Base-by-base conservation (phyloP, 2,113 vertebrate genomes). In the Gavialis gangeticus region DNA sequence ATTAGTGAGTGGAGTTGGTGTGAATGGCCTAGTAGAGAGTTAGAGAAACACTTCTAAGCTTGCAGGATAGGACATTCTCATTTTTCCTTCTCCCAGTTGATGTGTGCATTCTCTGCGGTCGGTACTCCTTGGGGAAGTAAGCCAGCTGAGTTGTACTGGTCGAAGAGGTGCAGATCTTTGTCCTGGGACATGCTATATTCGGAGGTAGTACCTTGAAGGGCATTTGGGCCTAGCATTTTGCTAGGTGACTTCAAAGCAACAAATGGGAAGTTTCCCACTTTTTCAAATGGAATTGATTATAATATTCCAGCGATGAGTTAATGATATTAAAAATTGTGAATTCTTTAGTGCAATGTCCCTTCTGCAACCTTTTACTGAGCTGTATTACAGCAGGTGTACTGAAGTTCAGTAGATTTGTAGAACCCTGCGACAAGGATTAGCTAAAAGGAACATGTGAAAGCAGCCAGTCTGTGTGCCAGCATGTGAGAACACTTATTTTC, bases 11-110 rank as follows among this genome's bases (percentile, higher is more conserved):
- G 95, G 95, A 59, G 91, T 95, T 81, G 95, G 88, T 91, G 89
- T 79, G 91, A 93, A 76, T 94, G 91, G 85, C 93, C 90, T 87
- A 69, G 79, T 85, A 92, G 91, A 22, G 12, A 95, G 90, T 89
- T 91, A 82, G 91, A 86, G 94, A 95, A 96, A 91, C 79, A 93
- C 95, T 96, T 97, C 95, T 97, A 94, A 91, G 78, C 88, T 83
- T 97, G 82, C 95, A 75, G 94, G 89, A 91, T 93, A 81, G 93
- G 90, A 93, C 92, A 91, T 17, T 1, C 25, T 90, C 37, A 90
- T 58, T 10, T 85, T 67, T 28, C 89, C 86, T 81, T 92, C 82
- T 96, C 88, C 92, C 90, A 84, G 87, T 85, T 96, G 82, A 83
- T 46, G 85, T 28, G 12, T 78, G 30, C n/a, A 69, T 71, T 83